Conservation (phyloP, 1,140 invertebrate genomes). For the Lamellibrachia luymesi region DNA sequence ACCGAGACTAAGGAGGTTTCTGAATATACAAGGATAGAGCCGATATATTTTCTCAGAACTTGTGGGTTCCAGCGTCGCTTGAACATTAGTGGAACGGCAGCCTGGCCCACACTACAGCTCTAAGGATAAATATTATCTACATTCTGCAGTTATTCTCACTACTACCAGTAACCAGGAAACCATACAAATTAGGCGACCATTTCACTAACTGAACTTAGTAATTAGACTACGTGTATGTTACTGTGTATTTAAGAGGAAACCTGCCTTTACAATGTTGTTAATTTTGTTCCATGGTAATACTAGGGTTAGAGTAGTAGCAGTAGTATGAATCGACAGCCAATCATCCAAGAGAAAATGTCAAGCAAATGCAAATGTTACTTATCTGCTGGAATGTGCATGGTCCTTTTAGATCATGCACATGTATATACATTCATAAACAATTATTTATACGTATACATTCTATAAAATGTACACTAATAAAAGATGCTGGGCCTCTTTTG, state of each 20-base stretch:
- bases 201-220: background rate
- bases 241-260: background rate
- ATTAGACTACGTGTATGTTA: background rate
- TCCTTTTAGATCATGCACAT: background rate
- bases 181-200: background rate
- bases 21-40: background rate
- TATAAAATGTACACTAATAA: background rate
- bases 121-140: no score
- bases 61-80: no score
- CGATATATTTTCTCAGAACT: background rate
- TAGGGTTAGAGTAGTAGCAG: background rate
- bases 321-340: background rate
- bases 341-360: background rate
- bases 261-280: background rate
- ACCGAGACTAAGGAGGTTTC: background rate
- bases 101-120: background rate
- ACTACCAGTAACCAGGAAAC: background rate
- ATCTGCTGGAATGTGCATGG: background rate
- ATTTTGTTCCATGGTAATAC: background rate
- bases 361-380: background rate
- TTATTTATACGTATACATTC: background rate
- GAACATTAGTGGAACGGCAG: background rate
- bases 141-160: no score
- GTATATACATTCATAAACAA: background rate
- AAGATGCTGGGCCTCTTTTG: background rate